Evolutionary conservation across 2,797 vertebrate species (phyloP), one percentile per base, ranked within the genome.

Genomic region (Pelodytes ibericus): DNA sequence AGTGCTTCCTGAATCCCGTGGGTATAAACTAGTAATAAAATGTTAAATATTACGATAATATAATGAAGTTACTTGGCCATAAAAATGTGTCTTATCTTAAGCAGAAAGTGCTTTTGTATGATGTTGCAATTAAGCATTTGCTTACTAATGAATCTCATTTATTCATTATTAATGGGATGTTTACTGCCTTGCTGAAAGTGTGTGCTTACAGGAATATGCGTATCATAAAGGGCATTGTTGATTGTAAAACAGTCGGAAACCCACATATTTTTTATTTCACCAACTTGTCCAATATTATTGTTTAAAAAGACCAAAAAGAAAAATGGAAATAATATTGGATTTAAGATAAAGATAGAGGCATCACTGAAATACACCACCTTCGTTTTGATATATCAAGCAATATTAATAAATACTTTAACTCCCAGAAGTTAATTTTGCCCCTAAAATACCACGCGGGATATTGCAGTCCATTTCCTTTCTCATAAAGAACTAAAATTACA

Each of bases 21-120:
- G 7, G 53, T 24, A 47, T 47, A 47, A 26, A 66, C 51, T 57
- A 27, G 59, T 58, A 64, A 47, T 74, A 67, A 56, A 44, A 67
- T 49, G 53, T 75, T 47, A 75, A 68, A 49, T 75, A 75, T 67
- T 75, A 27, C 16, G 49, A 60, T 74, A 67, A 49, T 49, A 59
- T 31, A 25, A 49, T 25, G 13, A 47, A 26, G 63, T 66, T 31
- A 20, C n/a, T 75, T 24, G 33, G 56, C 39, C 47, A 25, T 49
- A 67, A 59, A 74, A 60, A 11, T 44, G 33, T 60, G 27, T 60
- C 59, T 49, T 26, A 27, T 29, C 59, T 36, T 58, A 67, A 67
- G 57, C 36, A 65, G 11, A 31, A 49, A 75, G 20, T 60, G 18
- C 63, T 22, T 26, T 31, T 66, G 16, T 44, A 49, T 49, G 63